Conservation (phyloP, 2,888 invertebrate genomes). For the Eutolmus rufibarbis region DNA sequence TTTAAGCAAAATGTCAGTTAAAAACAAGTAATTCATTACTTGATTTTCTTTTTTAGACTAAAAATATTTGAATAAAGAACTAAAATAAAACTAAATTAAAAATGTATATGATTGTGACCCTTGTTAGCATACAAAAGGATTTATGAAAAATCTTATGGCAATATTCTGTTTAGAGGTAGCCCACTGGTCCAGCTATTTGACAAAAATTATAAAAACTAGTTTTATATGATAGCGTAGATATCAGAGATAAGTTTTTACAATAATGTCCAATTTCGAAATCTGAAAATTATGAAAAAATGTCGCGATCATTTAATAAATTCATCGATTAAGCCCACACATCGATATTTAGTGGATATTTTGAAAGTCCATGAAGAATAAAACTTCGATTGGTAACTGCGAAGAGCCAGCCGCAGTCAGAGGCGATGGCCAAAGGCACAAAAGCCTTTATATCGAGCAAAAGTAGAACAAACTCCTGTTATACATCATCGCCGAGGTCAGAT, state of each 20-base stretch:
- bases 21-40: too few relatives aligned
- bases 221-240: too few relatives aligned
- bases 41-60: too few relatives aligned
- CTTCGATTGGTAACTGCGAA: not conserved
- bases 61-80: not conserved
- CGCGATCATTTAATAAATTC: not conserved
- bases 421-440: not conserved
- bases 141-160: too few relatives aligned
- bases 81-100: not conserved
- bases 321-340: not conserved
- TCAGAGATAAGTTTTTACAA: not conserved
- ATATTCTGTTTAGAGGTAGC: too few relatives aligned
- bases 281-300: too few relatives aligned
- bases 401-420: not conserved
- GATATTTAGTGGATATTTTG: not conserved
- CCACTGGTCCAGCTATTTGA: too few relatives aligned
- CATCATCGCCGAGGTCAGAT: constrained; percentile 37
- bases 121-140: too few relatives aligned
- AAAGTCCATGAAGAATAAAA: not conserved
- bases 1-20: too few relatives aligned
- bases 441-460: constrained; percentile 22
- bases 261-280: not conserved
- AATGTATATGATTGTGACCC: too few relatives aligned
- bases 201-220: too few relatives aligned
- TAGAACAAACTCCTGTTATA: constrained; percentile 44